phyloP scores from a whole-genome alignment of 2,888 invertebrate genomes.

The Pristionchus arcanus region DNA sequence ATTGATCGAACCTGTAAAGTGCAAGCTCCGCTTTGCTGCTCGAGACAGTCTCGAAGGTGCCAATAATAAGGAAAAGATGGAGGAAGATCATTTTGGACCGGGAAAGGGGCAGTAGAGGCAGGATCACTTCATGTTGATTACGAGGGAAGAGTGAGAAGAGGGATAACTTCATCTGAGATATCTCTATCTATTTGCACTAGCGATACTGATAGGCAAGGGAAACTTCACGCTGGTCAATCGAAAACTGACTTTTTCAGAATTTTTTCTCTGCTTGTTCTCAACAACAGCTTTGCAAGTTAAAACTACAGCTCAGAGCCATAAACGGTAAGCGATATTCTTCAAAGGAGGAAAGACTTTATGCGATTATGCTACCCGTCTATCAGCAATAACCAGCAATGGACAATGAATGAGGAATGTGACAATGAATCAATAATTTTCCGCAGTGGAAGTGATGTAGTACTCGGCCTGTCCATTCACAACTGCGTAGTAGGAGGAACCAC shows the following conservation, averaged over 20 bases:
- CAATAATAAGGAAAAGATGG: not conserved
- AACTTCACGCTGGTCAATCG: not conserved
- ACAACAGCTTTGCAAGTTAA: no score
- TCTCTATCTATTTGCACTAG: constrained; percentile 27
- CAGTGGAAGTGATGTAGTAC: not conserved
- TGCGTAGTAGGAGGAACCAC: constrained; percentile 8
- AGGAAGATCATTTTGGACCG: not conserved
- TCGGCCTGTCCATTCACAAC: constrained; percentile 6
- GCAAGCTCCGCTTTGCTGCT: constrained; percentile 30
- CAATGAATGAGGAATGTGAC: not conserved
- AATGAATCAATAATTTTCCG: not conserved
- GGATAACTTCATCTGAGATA: not conserved
- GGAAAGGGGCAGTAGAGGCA: not conserved
- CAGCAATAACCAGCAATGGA: not conserved
- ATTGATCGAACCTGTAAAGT: not conserved
- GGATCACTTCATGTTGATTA: not conserved
- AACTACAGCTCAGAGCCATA: not conserved
- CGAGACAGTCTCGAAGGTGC: not conserved
- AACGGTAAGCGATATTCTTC: not conserved
- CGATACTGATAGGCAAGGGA: not conserved
- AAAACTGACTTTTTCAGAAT: not conserved
- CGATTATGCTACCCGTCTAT: not conserved
- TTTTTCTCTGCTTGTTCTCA: no score
- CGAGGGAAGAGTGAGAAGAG: not conserved
- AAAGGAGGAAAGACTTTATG: not conserved